A percentile compares a stretch with the other conserved stretches of the same genome.
phyloP scores from a whole-genome alignment of 2,113 vertebrate species.

The Rhodinocichla rosea region DNA sequence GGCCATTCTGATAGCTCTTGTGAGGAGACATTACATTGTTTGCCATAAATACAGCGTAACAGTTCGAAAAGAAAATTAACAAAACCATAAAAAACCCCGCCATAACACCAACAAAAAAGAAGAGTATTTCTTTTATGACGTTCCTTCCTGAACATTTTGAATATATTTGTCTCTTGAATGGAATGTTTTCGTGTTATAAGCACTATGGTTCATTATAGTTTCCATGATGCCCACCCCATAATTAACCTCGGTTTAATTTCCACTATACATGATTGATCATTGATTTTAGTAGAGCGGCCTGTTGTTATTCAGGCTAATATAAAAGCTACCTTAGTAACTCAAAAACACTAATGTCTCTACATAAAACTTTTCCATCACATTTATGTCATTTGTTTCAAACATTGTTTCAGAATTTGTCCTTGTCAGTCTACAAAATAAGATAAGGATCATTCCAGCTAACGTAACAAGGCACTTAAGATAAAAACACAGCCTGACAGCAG shows the following conservation, averaged over 20 bases:
- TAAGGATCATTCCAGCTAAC: background rate
- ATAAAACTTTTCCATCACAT: background rate
- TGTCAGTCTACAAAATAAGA: background rate
- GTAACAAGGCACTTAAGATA: background rate
- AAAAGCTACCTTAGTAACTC: background rate
- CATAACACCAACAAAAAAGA: background rate
- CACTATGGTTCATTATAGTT: background rate
- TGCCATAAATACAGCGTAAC: background rate
- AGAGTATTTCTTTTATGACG: background rate
- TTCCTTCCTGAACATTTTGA: background rate
- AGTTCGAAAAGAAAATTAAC: background rate
- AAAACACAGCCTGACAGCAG: background rate
- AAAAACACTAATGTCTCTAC: background rate
- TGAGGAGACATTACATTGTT: background rate
- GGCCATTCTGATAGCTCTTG: background rate
- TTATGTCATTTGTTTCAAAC: slow-evolving; percentile 8
- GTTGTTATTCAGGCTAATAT: background rate
- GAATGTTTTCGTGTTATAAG: background rate
- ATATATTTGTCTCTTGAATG: background rate
- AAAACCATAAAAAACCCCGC: fast-evolving
- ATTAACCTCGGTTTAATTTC: slow-evolving; percentile 16
- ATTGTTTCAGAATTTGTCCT: slow-evolving; percentile 25
- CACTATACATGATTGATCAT: background rate
- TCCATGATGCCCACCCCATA: background rate
- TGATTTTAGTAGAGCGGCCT: background rate